Evolutionary conservation across 1,140 invertebrate species (phyloP).

Genomic region (Prorops nasuta): DNA sequence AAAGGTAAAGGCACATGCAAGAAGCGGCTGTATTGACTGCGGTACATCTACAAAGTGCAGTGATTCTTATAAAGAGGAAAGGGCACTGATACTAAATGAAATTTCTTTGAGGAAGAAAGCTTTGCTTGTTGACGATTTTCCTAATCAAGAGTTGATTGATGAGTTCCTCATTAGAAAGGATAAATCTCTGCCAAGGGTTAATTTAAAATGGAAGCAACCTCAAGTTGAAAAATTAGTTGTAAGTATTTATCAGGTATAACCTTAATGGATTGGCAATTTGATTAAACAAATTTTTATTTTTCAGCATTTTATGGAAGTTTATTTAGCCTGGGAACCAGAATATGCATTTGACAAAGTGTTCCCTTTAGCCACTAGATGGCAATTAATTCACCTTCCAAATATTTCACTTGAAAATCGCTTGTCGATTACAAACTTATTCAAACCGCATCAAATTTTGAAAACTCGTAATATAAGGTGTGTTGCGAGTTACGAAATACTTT

Average conservation of each 20-base stretch:
- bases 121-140: conserved; percentile 64
- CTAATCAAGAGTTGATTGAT: conserved; percentile 70
- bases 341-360: conserved; percentile 78
- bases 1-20: conserved; percentile 60
- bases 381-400: conserved; percentile 53
- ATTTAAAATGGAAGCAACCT: conserved; percentile 66
- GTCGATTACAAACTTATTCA: conserved; percentile 34
- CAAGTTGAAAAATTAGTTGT: conserved; percentile 68
- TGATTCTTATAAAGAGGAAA: conserved; percentile 57
- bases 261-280: conserved; percentile 10
- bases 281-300: conserved; percentile 31
- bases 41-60: conserved; percentile 61
- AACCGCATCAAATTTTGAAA: conserved; percentile 61
- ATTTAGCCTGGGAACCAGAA: conserved; percentile 72
- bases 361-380: conserved; percentile 74
- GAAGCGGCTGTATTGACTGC: conserved; percentile 65
- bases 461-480: conserved; percentile 63
- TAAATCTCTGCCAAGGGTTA: conserved; percentile 47
- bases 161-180: conserved; percentile 68
- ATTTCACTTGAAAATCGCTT: conserved; percentile 24
- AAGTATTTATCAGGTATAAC: conserved; percentile 29
- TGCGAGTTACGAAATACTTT: conserved; percentile 70
- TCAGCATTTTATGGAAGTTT: conserved; percentile 65
- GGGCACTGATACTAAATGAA: conserved; percentile 65
- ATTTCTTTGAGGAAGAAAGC: conserved; percentile 69